Conservation (phyloP, 2,888 invertebrate genomes). For the Oscheius sp. region DNA sequence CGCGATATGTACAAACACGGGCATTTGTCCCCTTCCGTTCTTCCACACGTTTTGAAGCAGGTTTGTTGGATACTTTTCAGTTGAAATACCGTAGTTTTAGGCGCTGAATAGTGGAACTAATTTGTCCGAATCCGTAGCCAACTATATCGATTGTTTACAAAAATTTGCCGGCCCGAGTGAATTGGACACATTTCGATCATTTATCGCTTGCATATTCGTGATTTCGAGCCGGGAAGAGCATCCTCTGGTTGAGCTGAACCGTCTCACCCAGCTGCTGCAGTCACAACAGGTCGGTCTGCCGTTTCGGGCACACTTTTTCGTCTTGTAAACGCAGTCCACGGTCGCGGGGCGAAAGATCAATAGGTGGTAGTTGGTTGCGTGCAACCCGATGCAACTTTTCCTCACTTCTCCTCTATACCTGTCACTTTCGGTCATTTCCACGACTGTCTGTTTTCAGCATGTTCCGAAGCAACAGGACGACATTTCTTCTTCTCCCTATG, state of each 20-base stretch:
- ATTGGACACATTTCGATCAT: conserved; percentile 88
- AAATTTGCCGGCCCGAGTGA: conserved; percentile 48
- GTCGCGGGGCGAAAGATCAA: conserved; percentile 39
- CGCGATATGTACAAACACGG: conserved; percentile 74
- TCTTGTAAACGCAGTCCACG: background rate
- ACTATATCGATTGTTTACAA: conserved; percentile 34
- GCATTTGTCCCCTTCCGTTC: conserved; percentile 66
- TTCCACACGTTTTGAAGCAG: conserved; percentile 67
- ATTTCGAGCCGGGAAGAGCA: conserved; percentile 77
- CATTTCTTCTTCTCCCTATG: no score
- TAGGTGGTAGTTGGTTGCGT: conserved; percentile 25
- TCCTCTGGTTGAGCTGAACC: conserved; percentile 86
- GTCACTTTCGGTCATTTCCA: no score
- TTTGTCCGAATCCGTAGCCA: conserved; percentile 16
- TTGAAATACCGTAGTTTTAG: conserved; percentile 15
- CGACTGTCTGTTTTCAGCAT: no score
- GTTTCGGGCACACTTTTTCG: no score
- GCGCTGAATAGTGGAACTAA: conserved; percentile 39
- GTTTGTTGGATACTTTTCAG: conserved; percentile 36
- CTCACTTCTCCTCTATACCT: no score
- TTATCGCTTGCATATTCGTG: conserved; percentile 77
- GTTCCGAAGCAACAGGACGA: no score
- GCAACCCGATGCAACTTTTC: no score
- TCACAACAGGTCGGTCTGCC: conserved; percentile 79
- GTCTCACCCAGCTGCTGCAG: conserved; percentile 83